Percentiles rank a stretch among this genome's conserved stretches.
These are phyloP conservation scores for Melanogrammus aeglefinus DNA, from an alignment of 2,797 vertebrate genomes.

Conservation along the genomic window DNA sequence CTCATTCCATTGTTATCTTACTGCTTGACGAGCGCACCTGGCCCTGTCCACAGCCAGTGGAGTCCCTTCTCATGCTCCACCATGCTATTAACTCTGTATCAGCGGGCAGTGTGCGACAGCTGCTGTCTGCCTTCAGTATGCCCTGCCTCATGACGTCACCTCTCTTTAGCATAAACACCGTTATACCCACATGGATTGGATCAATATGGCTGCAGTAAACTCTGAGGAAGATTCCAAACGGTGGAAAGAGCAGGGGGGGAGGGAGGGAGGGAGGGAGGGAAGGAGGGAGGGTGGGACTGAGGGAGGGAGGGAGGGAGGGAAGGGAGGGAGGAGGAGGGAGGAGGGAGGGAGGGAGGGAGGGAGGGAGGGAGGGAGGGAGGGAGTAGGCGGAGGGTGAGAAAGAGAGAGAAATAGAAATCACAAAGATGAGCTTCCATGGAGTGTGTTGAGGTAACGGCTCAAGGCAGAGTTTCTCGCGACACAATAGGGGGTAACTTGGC, in stretches of 20 bases:
- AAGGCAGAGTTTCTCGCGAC: no score
- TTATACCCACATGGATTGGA: not conserved
- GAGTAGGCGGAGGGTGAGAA: not conserved
- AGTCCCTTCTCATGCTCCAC: not conserved
- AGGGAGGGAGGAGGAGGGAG: no score
- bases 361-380: slow-evolving; percentile 7
- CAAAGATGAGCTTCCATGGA: not conserved
- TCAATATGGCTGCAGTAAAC: not conserved
- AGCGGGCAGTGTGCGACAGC: not conserved
- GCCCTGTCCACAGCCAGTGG: no score
- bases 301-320: slow-evolving; percentile 11
- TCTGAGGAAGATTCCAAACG: not conserved
- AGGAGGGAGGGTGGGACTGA: no score
- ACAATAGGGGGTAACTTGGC: no score
- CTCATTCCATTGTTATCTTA: slow-evolving; percentile 63
- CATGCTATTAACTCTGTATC: not conserved
- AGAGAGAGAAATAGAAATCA: not conserved
- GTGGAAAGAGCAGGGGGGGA: not conserved
- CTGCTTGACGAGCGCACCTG: slow-evolving; percentile 37
- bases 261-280: slow-evolving; percentile 11
- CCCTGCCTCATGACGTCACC: not conserved
- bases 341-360: not conserved
- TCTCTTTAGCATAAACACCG: not conserved
- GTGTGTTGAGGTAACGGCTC: not conserved
- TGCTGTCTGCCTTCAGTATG: not conserved